Base-by-base conservation (phyloP, 2,888 invertebrate genomes). In the Gymnocheta viridis region DNA sequence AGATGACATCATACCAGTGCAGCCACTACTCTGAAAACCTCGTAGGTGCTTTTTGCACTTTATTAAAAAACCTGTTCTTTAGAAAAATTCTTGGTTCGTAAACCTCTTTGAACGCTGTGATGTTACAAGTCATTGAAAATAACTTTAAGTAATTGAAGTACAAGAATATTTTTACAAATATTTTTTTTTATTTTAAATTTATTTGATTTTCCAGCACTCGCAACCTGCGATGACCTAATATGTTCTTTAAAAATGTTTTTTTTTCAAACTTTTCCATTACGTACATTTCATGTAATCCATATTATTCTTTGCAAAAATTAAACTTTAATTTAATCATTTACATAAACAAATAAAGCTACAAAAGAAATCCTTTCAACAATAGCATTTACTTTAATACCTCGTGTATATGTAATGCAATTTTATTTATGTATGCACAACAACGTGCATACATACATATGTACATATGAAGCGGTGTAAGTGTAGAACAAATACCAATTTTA, bases 401-500 rank as follows among this genome's bases (percentile, higher is more conserved):
- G 22, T 38, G 51, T 19, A 4, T 32, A 32, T 17, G 41, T 44
- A 54, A 66, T 32, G 49, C n/a, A 60, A 58, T 58, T 35, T 60
- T 58, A 4, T 41, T 38, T 62, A 12, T 35, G 29, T 32, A 29
- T 41, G 7, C 4, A 19, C 10, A 24, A 0, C 4, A 14, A 10
- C 14, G 56, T 44, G 10, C 14, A 6, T 22, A 54, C 12, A 58
- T 27, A 35, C 44, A 29, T 1, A 6, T 32, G 7, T 38, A 22
- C 7, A n/a, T 44, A 1, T 62, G 32, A 24, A 74, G 69, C 74
- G 74, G 44, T n/a, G n/a, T 38, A 69, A 76, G 62, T 76, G 77
- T 78, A 69, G 69, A 77, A 84, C 77, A 81, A 81, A 84, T 81
- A 84, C 62, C 81, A 78, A 78, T 84, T 81, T 79, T 77, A 69